Base-by-base conservation (phyloP, 2,888 invertebrate species). In the Cephus nigrinus region DNA sequence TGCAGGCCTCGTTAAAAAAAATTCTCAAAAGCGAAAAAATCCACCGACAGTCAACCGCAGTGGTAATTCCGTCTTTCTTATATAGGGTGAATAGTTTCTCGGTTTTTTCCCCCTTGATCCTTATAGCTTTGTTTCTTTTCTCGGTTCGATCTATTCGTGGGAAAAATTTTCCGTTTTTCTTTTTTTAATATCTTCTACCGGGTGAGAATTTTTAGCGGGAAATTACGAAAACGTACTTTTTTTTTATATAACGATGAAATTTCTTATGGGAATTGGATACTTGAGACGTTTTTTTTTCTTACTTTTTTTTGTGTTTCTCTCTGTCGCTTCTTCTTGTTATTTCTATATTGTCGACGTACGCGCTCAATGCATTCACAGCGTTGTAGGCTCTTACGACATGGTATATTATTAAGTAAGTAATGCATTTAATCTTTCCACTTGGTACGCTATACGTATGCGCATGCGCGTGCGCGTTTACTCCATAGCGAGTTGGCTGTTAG, bases 351-450 rank as follows among this genome's bases (percentile, higher is more conserved):
- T 2, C 23, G 40, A 4, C 23, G 9, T 23, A 55, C 23, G 4
- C 23, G 55, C 15, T 40, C 40, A 40, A 40, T 4, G 40, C 55
- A 55, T 23, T 23, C 23, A 1, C 1, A 23, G 9, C 55, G 55
- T 1, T 55, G 1, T 9, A 23, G 35, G 74, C 74, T 34, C 35
- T 34, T 74, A 11, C 31, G 23, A 11, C 71, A 2, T 31, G 71
- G 12, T 32, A 12, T 9, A 33, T 32, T 12, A 71, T 12, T 33
- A 71, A 33, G 71, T 83, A 83, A 85, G 84, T 84, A 85, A 88
- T 88, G 84, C 84, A 87, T 86, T 88, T 87, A 85, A 88, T 88
- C 84, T 80, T 79, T 73, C 75, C 79, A 69, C 79, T 72, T 81
- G 80, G 80, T 77, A 80, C 75, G 80, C 79, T 75, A 1, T 69